These are phyloP conservation scores for Clarias magur DNA, from an alignment of 2,113 vertebrate species.

Conservation along the genomic window DNA sequence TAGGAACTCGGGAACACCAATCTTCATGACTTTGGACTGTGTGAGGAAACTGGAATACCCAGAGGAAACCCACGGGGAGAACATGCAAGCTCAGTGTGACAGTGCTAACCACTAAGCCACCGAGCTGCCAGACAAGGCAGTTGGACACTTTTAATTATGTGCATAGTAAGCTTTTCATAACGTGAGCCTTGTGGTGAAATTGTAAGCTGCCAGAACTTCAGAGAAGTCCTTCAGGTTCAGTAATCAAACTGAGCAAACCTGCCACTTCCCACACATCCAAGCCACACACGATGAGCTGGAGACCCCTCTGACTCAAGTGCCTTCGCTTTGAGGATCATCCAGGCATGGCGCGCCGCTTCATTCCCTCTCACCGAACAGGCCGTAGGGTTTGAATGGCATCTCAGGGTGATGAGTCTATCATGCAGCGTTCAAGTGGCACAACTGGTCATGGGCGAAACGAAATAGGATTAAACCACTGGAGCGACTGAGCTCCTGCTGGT, in stretches of 20 bases:
- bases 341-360: neutral
- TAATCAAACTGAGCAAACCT: constrained; percentile 18
- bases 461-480: constrained; percentile 26
- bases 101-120: too few species aligned
- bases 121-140: neutral
- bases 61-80: too few species aligned
- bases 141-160: neutral
- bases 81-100: too few species aligned
- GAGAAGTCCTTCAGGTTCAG: constrained; percentile 19
- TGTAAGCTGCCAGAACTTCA: neutral
- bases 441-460: constrained; percentile 38
- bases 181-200: neutral
- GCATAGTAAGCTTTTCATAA: neutral
- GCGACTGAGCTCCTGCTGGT: neutral
- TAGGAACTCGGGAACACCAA: too few species aligned
- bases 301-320: constrained; percentile 11
- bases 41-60: too few species aligned
- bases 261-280: constrained; percentile 19
- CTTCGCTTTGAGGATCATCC: constrained; percentile 44
- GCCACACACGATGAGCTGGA: constrained; percentile 45
- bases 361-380: constrained; percentile 1
- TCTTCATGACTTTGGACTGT: too few species aligned
- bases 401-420: constrained; percentile 37
- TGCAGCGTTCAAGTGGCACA: constrained; percentile 9
- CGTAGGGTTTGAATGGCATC: constrained; percentile 37